phyloP scores from a whole-genome alignment of 2,113 vertebrate species.

The Perca fluviatilis region DNA sequence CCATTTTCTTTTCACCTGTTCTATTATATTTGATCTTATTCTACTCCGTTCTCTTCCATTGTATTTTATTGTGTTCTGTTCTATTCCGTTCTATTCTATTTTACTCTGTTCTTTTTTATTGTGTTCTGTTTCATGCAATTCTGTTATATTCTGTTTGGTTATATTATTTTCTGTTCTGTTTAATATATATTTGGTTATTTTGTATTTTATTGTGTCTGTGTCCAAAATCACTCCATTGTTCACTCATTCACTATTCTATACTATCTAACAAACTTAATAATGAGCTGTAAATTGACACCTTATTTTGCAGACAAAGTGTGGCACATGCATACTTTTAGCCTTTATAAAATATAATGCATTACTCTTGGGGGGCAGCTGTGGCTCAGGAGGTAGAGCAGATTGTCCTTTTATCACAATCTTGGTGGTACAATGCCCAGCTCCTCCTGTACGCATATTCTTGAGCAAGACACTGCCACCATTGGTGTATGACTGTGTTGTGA shows the following conservation, averaged over 20 bases:
- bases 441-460: too few species aligned
- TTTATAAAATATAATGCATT: not conserved
- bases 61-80: not conserved
- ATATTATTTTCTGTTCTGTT: not conserved
- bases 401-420: too few species aligned
- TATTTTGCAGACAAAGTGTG: not conserved
- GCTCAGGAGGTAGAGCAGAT: too few species aligned
- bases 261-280: not conserved
- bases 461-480: too few species aligned
- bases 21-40: not conserved
- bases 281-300: not conserved
- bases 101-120: not conserved
- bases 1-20: not conserved
- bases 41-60: not conserved
- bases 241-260: not conserved
- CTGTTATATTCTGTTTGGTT: not conserved
- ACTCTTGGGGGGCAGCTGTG: too few species aligned
- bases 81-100: not conserved
- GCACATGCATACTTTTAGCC: too few species aligned
- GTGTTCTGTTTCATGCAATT: not conserved
- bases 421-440: too few species aligned
- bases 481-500: too few species aligned
- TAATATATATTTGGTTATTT: not conserved
- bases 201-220: not conserved
- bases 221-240: not conserved